Evolutionary conservation across 2,888 invertebrate genomes (phyloP), one percentile per base, ranked within the genome.

Genomic region (Sclerodermus sp.): DNA sequence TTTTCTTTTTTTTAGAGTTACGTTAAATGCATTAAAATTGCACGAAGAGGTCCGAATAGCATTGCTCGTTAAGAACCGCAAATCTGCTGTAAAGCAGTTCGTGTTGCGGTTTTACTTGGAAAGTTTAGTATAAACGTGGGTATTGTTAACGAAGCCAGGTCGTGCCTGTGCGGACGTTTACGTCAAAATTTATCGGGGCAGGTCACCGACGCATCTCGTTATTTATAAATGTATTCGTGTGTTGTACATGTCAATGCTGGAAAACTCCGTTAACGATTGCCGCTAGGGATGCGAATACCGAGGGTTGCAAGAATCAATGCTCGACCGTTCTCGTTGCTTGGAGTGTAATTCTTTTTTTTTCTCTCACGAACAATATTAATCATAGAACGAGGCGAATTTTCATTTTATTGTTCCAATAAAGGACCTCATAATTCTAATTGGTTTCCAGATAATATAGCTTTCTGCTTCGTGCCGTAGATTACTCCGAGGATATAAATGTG

Each of bases 161-260:
- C 53, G 44, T 30, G 47, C 53, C 39, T 64, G 62, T 8, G 8
- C 48, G 66, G 63, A 64, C 61, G 58, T 52, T 50, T 64, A 65
- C 63, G 64, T 68, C 69, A 69, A 64, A 69, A 65, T 69, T 67
- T 56, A 64, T 58, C 62, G 62, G 47, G 46, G 42, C 43, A 45
- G 43, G 49, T 50, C 50, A 47, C 45, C 55, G 57, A 48, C 61
- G 59, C 62, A 57, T 62, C 60, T 51, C 59, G 64, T 67, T 63
- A 70, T 69, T 69, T 69, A 68, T 70, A 65, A 66, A 70, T 65
- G 69, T 64, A 64, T 61, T 51, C 57, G 61, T 32, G 51, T 50
- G 55, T 49, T 51, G 53, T 49, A 47, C 56, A 46, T 49, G 60
- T 40, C 54, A 57, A 60, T 51, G 50, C 49, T 54, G 58, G 55